phyloP scores from a whole-genome alignment of 2,113 vertebrate genomes.

The Petrocephalus microphthalmus region DNA sequence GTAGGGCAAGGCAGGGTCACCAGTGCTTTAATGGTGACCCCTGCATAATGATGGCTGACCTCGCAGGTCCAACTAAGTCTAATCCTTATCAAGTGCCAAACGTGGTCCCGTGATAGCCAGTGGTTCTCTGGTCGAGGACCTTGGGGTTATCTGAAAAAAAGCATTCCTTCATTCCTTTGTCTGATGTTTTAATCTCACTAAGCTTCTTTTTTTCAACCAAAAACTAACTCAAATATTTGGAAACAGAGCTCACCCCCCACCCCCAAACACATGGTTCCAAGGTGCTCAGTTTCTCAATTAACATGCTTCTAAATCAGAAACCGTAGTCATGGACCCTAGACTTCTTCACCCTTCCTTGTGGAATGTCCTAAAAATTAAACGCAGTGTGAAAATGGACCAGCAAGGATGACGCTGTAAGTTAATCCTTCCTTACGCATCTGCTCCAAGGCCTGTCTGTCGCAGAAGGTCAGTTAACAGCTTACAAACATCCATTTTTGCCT shows the following conservation, averaged over 20 bases:
- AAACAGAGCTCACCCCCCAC: neutral
- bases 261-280: neutral
- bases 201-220: neutral
- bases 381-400: neutral
- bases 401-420: neutral
- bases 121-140: neutral
- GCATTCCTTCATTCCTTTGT: conserved; percentile 21
- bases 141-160: conserved; percentile 8
- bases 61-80: neutral
- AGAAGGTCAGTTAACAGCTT: neutral
- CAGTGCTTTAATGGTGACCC: conserved; percentile 2
- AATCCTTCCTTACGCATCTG: neutral
- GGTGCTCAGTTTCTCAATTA: neutral
- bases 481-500: neutral
- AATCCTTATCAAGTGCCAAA: conserved; percentile 13
- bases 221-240: neutral
- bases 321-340: neutral
- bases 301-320: too few species aligned
- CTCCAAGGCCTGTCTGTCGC: neutral
- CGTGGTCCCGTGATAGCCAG: neutral
- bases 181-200: neutral
- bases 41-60: conserved; percentile 8
- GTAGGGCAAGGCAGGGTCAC: neutral
- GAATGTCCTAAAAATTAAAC: neutral
- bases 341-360: neutral